These are phyloP conservation scores for Lasaia peninsularis DNA, from an alignment of 1,140 invertebrate species.

Conservation along the genomic window DNA sequence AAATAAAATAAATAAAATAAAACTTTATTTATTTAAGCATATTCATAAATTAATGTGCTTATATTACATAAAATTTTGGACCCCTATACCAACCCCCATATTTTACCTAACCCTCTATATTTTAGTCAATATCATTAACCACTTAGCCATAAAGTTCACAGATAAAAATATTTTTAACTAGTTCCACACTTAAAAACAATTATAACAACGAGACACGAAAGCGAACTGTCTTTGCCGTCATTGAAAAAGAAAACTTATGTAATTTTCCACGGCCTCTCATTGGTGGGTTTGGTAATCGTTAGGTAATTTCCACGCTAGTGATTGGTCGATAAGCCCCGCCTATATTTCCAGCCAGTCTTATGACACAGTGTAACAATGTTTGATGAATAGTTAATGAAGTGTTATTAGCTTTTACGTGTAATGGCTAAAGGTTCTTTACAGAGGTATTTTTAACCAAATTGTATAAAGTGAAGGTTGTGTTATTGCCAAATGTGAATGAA, in stretches of 20 bases:
- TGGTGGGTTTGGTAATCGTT: slow-evolving; percentile 45
- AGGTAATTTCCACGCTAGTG: slow-evolving; percentile 36
- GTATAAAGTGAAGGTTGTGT: too few relatives aligned
- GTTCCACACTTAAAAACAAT: neutral
- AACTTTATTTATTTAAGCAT: too few relatives aligned
- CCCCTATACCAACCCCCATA: too few relatives aligned
- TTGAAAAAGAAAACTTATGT: slow-evolving; percentile 28
- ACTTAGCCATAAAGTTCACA: neutral
- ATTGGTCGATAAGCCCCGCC: slow-evolving; percentile 46
- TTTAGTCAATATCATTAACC: neutral
- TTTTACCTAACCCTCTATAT: too few relatives aligned
- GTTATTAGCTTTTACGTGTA: slow-evolving; percentile 35
- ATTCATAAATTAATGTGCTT: too few relatives aligned
- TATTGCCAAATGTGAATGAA: too few relatives aligned
- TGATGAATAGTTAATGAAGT: slow-evolving; percentile 47
- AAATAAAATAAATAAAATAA: too few relatives aligned
- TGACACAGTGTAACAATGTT: slow-evolving; percentile 38
- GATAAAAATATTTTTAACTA: neutral
- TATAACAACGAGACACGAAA: slow-evolving; percentile 7
- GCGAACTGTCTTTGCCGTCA: slow-evolving; percentile 6
- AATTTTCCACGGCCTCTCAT: slow-evolving; percentile 39
- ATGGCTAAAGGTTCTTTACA: slow-evolving; percentile 26
- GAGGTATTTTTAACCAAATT: neutral
- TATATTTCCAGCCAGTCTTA: slow-evolving; percentile 40
- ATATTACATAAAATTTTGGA: too few relatives aligned